Percentiles rank a stretch among this genome's conserved stretches.
These are phyloP conservation scores for Hippocampus zosterae DNA, from an alignment of 2,113 vertebrate species.

Conservation along the genomic window DNA sequence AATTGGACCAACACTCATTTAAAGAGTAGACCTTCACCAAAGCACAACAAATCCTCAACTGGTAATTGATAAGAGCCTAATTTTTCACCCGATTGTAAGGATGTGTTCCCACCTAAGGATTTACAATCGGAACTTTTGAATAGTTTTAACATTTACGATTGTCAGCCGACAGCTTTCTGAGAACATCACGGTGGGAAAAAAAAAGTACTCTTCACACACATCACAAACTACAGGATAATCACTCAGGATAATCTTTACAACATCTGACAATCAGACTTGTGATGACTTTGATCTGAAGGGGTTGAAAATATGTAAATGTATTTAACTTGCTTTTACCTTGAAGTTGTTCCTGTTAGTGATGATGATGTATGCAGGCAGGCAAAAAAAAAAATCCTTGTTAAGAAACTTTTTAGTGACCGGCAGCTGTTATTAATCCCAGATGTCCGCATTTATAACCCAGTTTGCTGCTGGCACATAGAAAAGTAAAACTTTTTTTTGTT, in stretches of 20 bases:
- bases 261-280: background rate
- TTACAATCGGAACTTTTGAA: no score
- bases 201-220: background rate
- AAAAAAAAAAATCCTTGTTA: slow-evolving; percentile 11
- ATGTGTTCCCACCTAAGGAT: no score
- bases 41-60: no score
- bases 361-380: slow-evolving; percentile 10
- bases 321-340: background rate
- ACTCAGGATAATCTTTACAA: background rate
- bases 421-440: slow-evolving; percentile 48
- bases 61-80: no score
- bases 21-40: background rate
- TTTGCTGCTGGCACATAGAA: slow-evolving; percentile 1
- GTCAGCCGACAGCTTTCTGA: background rate
- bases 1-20: no score
- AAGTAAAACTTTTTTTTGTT: background rate
- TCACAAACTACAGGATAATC: background rate
- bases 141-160: background rate
- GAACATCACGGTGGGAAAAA: background rate
- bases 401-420: slow-evolving; percentile 14
- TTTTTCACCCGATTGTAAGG: no score
- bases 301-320: background rate
- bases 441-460: slow-evolving; percentile 18
- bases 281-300: background rate
- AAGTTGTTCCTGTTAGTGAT: slow-evolving; percentile 16